Base-by-base conservation (phyloP, 1,140 invertebrate genomes). In the Caenorhabditis briggsae region DNA sequence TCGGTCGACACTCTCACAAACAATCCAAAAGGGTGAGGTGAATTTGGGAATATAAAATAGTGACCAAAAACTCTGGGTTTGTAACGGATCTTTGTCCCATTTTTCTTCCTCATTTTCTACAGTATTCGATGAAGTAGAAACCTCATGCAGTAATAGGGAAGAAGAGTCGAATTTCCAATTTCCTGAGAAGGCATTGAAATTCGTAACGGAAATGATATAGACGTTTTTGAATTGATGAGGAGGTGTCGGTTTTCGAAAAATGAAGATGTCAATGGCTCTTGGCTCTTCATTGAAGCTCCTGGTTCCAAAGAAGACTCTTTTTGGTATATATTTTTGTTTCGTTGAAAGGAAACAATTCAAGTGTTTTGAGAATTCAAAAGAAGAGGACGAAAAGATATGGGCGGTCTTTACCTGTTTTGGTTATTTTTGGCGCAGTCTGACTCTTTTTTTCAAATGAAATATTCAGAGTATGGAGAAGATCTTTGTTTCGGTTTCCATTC, bases 231-330 rank as follows among this genome's bases (percentile, higher is more conserved):
- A 46, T 46, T 74, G 65, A 74, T 59, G 61, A 41, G 61, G 33
- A 6, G 65, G 65, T 74, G 65, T 74, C 65, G 23, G 65, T 48
- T 74, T 74, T 74, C 65, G 65, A n/a, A 46, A 58, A 58, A 58
- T 46, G 65, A 46, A 48, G 65, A 46, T 16, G 41, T 43, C 18
- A 18, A 43, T 16, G 65, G 65, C 16, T 18, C 56, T n/a, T 58
- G 8, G 9, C 16, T 53, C 50, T 11, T 53, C 50, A 12, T 18
- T 53, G 9, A 53, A 18, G 11, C n/a, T 58, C 56, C n/a, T 58
- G 9, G 16, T 50, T 50, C 16, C 9, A 14, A 2, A 50, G 50
- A 50, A 41, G 61, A 25, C n/a, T 14, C 58, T 25, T n/a, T 18
- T 65, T 25, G 33, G 33, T 33, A 33, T 33, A 33, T 33, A 33